phyloP scores from a whole-genome alignment of 2,797 vertebrate species.

The Helarctos malayanus region DNA sequence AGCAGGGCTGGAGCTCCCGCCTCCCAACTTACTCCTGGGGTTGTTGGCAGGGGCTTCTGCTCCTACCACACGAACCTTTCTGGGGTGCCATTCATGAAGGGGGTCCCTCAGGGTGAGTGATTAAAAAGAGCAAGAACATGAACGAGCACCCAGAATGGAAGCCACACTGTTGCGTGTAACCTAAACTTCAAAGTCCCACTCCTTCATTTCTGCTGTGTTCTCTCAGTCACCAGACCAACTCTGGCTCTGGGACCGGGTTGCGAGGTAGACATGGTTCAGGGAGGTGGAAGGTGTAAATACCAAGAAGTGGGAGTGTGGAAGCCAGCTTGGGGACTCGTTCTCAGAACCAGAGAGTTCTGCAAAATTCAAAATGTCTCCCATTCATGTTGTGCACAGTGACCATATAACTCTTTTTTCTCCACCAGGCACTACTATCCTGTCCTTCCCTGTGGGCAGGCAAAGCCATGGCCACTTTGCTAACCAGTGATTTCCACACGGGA shows the following conservation, averaged over 20 bases:
- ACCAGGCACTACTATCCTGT: background rate
- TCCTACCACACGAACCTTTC: background rate
- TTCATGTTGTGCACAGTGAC: background rate
- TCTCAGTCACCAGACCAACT: background rate
- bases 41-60: background rate
- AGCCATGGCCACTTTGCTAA: background rate
- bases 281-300: background rate
- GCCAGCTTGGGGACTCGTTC: background rate
- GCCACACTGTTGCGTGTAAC: background rate
- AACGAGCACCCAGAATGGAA: background rate
- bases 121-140: background rate
- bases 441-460: background rate
- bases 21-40: too few relatives aligned
- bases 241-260: rapidly evolving
- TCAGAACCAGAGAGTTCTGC: background rate
- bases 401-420: background rate
- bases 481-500: background rate
- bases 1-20: background rate
- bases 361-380: background rate
- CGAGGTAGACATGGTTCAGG: background rate
- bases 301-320: background rate
- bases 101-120: background rate
- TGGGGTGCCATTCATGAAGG: background rate
- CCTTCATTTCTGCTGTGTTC: background rate
- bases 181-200: background rate